These are phyloP conservation scores for Eristalis tenax DNA, from an alignment of 2,888 invertebrate genomes.

Conservation along the genomic window DNA sequence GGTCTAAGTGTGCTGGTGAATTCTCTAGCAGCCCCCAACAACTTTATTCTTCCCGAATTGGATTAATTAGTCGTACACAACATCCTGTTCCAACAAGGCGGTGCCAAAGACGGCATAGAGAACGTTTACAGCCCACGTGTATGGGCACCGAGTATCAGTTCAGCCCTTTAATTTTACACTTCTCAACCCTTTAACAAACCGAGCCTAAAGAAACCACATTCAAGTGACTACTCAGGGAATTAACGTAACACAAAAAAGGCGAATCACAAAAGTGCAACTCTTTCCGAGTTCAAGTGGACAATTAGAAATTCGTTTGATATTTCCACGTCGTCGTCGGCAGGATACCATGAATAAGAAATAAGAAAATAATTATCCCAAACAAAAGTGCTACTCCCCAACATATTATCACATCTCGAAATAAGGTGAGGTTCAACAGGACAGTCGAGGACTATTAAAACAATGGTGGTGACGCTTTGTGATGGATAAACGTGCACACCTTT, in stretches of 20 bases:
- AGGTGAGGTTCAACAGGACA: slow-evolving; percentile 62
- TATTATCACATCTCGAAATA: slow-evolving; percentile 67
- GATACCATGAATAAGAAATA: slow-evolving; percentile 19
- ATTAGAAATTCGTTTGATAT: slow-evolving; percentile 69
- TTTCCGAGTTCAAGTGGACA: slow-evolving; percentile 54
- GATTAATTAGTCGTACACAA: too few species aligned
- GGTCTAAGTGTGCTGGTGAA: too few species aligned
- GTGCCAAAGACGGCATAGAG: too few species aligned
- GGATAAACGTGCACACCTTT: background rate
- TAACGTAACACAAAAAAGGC: slow-evolving; percentile 13
- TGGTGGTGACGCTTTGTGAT: background rate
- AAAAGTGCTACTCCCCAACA: slow-evolving; percentile 60
- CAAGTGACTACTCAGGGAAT: background rate
- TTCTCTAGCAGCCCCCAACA: too few species aligned
- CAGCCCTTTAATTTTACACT: background rate
- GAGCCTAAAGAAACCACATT: background rate
- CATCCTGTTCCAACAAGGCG: too few species aligned
- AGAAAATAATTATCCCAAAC: slow-evolving; percentile 37
- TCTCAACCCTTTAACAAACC: background rate
- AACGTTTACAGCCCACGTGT: background rate
- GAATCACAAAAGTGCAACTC: slow-evolving; percentile 24
- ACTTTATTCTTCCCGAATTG: too few species aligned
- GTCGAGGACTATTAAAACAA: background rate
- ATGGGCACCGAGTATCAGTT: background rate
- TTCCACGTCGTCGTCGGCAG: slow-evolving; percentile 25